Conservation (phyloP, 2,797 vertebrate genomes). For the Diceros bicornis region DNA sequence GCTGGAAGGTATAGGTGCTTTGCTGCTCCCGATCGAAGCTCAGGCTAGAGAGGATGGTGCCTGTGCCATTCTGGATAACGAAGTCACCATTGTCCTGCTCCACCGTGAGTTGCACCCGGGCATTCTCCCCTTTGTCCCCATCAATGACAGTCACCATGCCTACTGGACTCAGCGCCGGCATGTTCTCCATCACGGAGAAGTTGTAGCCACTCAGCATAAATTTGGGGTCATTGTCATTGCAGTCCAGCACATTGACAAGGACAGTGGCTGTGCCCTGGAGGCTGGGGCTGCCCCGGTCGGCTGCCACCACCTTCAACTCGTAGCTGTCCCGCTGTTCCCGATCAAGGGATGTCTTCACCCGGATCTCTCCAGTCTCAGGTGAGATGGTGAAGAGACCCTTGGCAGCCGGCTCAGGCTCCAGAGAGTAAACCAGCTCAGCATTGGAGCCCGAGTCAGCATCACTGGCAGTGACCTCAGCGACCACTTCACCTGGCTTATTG, state of each 20-base stretch:
- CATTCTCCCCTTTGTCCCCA: conserved; percentile 96
- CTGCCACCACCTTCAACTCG: conserved; percentile 95
- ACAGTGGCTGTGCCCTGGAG: conserved; percentile 97
- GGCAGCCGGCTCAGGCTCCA: conserved; percentile 90
- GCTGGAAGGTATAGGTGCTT: conserved; percentile 97
- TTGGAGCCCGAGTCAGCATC: conserved; percentile 98
- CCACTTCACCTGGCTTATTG: conserved; percentile 94
- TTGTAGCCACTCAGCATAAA: conserved; percentile 98
- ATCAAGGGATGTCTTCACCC: conserved; percentile 95
- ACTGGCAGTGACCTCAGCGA: conserved; percentile 93
- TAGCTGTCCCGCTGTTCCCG: conserved; percentile 95
- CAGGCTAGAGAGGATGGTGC: conserved; percentile 97
- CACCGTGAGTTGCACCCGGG: conserved; percentile 93
- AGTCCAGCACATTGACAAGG: conserved; percentile 95
- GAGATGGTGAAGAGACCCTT: conserved; percentile 96
- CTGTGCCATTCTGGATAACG: conserved; percentile 97
- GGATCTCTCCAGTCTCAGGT: conserved; percentile 93
- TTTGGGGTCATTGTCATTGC: conserved; percentile 99
- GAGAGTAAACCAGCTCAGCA: conserved; percentile 95
- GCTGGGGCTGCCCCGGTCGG: conserved; percentile 96
- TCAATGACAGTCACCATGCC: conserved; percentile 98
- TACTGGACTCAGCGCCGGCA: conserved; percentile 96
- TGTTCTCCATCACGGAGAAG: conserved; percentile 98
- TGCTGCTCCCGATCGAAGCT: conserved; percentile 99
- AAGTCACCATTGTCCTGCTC: conserved; percentile 98